Evolutionary conservation across 1,140 invertebrate genomes (phyloP).

Genomic region (Lordiphosa stackelbergi): DNA sequence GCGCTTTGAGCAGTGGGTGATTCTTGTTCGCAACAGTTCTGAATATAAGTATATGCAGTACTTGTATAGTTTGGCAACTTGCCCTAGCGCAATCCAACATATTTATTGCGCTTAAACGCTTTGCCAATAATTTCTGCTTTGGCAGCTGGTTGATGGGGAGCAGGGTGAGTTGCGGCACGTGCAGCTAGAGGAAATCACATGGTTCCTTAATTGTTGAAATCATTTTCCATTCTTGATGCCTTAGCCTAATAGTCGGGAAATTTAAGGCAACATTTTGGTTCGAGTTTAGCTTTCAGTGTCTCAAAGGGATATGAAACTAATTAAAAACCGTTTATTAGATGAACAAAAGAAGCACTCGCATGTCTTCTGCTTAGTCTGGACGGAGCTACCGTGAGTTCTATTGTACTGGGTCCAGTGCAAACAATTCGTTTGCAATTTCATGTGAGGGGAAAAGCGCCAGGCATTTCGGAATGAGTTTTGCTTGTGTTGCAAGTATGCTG

Average conservation of each 20-base stretch:
- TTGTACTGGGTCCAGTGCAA: slow-evolving; percentile 8
- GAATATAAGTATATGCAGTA: slow-evolving; percentile 16
- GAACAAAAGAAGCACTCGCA: slow-evolving; percentile 23
- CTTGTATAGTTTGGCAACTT: slow-evolving; percentile 35
- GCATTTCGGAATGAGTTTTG: neutral
- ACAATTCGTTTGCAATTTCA: slow-evolving; percentile 14
- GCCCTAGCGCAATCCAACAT: slow-evolving; percentile 60
- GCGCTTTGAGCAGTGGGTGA: slow-evolving; percentile 8
- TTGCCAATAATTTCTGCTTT: slow-evolving; percentile 67
- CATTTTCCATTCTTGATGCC: slow-evolving; percentile 63
- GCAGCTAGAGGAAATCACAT: slow-evolving; percentile 59
- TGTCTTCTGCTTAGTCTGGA: slow-evolving; percentile 5
- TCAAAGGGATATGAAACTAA: slow-evolving; percentile 27
- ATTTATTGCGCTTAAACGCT: slow-evolving; percentile 72
- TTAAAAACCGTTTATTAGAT: slow-evolving; percentile 39
- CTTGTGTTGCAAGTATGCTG: slow-evolving; percentile 3
- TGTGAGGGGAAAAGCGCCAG: slow-evolving; percentile 3
- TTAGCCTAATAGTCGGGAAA: slow-evolving; percentile 35
- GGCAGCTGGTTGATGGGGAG: slow-evolving; percentile 33
- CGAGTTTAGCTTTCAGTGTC: slow-evolving; percentile 12
- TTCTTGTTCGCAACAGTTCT: neutral
- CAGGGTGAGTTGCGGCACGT: slow-evolving; percentile 48
- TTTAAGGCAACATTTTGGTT: slow-evolving; percentile 8
- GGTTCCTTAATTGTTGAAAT: slow-evolving; percentile 62
- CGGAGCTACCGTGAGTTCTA: neutral